Evolutionary conservation across 2,888 invertebrate species (phyloP).

Genomic region (Apamea monoglypha): DNA sequence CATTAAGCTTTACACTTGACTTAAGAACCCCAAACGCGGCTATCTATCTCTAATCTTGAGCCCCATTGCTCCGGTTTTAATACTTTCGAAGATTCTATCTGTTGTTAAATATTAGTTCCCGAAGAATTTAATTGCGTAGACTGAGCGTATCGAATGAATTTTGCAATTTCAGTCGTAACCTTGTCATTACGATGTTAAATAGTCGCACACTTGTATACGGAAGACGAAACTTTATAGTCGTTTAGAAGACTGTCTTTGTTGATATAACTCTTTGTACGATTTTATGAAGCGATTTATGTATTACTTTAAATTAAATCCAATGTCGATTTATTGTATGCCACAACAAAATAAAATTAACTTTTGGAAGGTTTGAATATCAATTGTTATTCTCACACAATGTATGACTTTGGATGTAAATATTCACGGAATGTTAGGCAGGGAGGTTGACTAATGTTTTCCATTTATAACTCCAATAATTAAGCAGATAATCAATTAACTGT

Average conservation of each 20-base stretch:
- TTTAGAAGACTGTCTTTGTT: constrained; percentile 28
- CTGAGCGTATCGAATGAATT: constrained; percentile 36
- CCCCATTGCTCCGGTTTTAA: constrained; percentile 24
- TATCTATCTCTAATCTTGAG: constrained; percentile 36
- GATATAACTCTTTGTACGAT: constrained; percentile 2
- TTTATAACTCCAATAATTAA: constrained; percentile 56
- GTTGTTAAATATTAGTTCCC: constrained; percentile 18
- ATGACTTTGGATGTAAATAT: constrained; percentile 40
- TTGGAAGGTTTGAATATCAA: constrained; percentile 21
- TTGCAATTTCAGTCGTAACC: constrained; percentile 43
- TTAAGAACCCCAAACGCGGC: constrained; percentile 17
- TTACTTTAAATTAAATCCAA: constrained; percentile 47
- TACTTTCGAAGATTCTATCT: constrained; percentile 38
- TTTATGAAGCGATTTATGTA: constrained; percentile 33
- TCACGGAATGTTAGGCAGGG: constrained; percentile 37
- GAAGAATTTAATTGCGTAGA: constrained; percentile 14
- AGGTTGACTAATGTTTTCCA: constrained; percentile 52
- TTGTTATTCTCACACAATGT: constrained; percentile 37
- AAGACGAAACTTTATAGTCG: constrained; percentile 28
- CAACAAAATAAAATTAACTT: constrained; percentile 21
- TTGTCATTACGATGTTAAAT: constrained; percentile 40
- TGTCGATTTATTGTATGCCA: constrained; percentile 43
- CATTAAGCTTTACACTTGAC: constrained; percentile 47
- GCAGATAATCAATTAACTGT: constrained; percentile 56
- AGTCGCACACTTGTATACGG: constrained; percentile 36